Percentiles rank a stretch among this genome's conserved stretches.
Evolutionary conservation across 92 coral and sea anemone genomes (phyloP).

Genomic region (Zoanthus gigantus): DNA sequence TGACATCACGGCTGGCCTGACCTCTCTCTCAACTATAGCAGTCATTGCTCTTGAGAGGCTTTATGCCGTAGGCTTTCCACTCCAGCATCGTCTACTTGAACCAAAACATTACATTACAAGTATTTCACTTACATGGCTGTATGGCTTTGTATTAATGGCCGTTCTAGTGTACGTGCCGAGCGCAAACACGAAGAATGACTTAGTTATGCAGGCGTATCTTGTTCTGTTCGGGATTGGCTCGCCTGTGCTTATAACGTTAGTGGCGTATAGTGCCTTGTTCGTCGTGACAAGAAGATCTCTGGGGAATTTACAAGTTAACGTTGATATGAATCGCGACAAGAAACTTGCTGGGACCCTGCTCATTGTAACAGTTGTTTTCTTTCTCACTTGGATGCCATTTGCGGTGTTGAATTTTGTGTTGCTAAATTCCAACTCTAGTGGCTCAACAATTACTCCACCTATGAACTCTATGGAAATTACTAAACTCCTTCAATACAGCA

Average conservation of each 20-base stretch:
- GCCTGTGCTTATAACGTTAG: background rate
- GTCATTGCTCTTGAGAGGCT: slow-evolving; percentile 21
- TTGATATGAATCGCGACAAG: background rate
- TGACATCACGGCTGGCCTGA: slow-evolving; percentile 3
- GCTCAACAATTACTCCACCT: background rate
- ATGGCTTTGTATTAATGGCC: slow-evolving; percentile 6
- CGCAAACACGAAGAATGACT: background rate
- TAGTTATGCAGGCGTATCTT: background rate
- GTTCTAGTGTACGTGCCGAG: background rate
- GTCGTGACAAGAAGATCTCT: background rate
- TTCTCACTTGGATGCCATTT: slow-evolving; percentile 34
- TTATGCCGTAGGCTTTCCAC: slow-evolving; percentile 25
- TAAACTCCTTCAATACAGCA: slow-evolving; percentile 23
- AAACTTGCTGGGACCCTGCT: slow-evolving; percentile 17
- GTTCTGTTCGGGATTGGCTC: background rate
- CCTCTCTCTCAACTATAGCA: slow-evolving; percentile 9
- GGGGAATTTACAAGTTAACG: background rate
- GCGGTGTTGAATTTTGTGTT: background rate
- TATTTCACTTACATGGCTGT: slow-evolving; percentile 9
- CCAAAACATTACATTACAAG: slow-evolving; percentile 20
- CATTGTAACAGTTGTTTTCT: slow-evolving; percentile 18
- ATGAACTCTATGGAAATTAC: background rate
- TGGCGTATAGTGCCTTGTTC: background rate
- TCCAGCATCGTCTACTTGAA: slow-evolving; percentile 10
- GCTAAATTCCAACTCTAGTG: background rate